phyloP scores from a whole-genome alignment of 2,797 vertebrate species.

The Pantherophis vulpinus region DNA sequence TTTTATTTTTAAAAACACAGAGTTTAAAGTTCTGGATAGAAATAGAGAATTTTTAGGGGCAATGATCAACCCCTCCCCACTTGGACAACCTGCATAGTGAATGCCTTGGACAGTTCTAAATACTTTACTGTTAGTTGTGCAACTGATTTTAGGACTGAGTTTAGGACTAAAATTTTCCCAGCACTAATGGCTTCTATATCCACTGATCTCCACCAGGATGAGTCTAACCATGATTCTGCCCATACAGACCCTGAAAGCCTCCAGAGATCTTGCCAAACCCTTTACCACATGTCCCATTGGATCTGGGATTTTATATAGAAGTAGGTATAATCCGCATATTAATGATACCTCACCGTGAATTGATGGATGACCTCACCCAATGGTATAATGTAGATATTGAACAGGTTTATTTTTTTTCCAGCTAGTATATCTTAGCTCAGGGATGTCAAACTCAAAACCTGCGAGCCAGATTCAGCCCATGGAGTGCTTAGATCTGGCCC shows the following conservation, averaged over 20 bases:
- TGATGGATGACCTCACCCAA: neutral
- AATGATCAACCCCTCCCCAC: neutral
- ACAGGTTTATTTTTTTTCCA: neutral
- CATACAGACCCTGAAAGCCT: neutral
- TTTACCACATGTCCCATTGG: neutral
- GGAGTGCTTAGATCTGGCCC: too few species aligned
- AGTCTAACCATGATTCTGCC: neutral
- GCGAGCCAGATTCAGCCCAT: rapidly evolving
- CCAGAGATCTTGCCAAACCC: neutral
- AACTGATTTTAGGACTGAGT: neutral
- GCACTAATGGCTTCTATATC: neutral
- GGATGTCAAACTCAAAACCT: too few species aligned
- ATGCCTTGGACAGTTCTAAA: neutral
- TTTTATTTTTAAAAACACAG: neutral
- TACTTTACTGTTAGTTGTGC: neutral
- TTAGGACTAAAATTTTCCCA: neutral
- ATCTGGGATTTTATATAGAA: neutral
- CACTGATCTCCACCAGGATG: neutral
- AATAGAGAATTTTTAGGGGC: neutral
- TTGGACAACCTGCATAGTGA: neutral
- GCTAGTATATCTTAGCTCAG: neutral
- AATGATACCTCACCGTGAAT: neutral
- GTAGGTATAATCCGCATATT: neutral
- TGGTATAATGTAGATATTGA: neutral
- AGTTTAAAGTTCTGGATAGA: neutral